Conservation (phyloP, 2,888 invertebrate species). For the Alsophila aescularia region DNA sequence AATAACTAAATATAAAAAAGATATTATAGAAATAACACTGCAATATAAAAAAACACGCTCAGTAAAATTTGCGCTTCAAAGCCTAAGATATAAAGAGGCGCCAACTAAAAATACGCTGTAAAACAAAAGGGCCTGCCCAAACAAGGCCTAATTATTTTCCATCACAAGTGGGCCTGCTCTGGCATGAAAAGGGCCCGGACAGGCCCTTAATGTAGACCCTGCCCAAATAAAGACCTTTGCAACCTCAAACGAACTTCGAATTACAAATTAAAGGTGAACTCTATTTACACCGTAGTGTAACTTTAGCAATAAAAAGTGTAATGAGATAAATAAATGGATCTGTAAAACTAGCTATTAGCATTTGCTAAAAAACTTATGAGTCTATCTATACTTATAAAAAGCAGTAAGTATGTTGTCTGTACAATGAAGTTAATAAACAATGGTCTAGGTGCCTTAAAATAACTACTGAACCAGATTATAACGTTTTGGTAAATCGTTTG, state of each 20-base stretch:
- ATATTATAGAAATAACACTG: not conserved
- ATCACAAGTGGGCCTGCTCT: constrained; percentile 51
- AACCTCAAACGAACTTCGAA: constrained; percentile 70
- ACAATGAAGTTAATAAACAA: too few species aligned
- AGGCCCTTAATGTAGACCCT: constrained; percentile 53
- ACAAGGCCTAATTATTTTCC: constrained; percentile 60
- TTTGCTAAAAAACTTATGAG: too few species aligned
- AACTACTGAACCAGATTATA: too few species aligned
- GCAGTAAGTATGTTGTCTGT: too few species aligned
- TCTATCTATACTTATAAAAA: too few species aligned
- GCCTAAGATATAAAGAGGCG: constrained; percentile 16
- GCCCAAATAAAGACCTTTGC: constrained; percentile 60
- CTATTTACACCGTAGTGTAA: constrained; percentile 45
- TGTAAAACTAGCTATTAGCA: not conserved
- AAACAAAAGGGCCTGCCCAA: constrained; percentile 39
- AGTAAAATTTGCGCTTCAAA: not conserved
- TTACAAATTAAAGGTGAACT: constrained; percentile 62
- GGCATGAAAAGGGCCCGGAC: constrained; percentile 52
- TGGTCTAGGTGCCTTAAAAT: too few species aligned
- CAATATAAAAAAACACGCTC: constrained; percentile 6
- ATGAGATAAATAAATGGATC: not conserved
- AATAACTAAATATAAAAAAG: not conserved
- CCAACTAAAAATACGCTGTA: constrained; percentile 20
- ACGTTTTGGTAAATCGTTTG: too few species aligned
- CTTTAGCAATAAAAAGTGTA: constrained; percentile 1